Percentiles rank a stretch among this genome's conserved stretches.
These are phyloP conservation scores for Zaprionus bogoriensis DNA, from an alignment of 2,888 invertebrate genomes.

Conservation along the genomic window DNA sequence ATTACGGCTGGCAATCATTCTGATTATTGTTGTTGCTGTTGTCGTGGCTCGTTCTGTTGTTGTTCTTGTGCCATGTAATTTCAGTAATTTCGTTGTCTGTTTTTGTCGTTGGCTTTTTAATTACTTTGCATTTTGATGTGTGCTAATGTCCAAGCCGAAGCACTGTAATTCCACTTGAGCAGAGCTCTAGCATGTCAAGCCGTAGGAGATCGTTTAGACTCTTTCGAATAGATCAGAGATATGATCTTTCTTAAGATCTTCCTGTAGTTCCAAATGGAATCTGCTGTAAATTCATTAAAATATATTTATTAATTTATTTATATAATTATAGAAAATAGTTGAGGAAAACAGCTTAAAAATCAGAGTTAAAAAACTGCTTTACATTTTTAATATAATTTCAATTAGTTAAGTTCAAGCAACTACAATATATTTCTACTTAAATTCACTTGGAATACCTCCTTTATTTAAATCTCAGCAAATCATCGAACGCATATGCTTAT, in stretches of 20 bases:
- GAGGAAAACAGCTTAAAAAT: too few relatives aligned
- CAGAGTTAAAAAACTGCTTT: too few relatives aligned
- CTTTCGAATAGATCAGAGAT: neutral
- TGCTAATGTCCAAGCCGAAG: slow-evolving; percentile 40
- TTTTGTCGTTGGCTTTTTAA: slow-evolving; percentile 45
- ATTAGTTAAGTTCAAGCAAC: too few relatives aligned
- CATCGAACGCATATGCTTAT: too few relatives aligned
- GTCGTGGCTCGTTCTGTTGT: slow-evolving; percentile 9
- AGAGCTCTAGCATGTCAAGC: neutral
- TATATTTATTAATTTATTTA: too few relatives aligned
- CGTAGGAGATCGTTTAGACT: neutral
- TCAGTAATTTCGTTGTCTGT: slow-evolving; percentile 47
- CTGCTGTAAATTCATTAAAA: too few relatives aligned
- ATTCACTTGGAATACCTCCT: too few relatives aligned
- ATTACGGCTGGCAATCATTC: slow-evolving; percentile 59
- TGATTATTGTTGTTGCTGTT: slow-evolving; percentile 28
- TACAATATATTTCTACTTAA: too few relatives aligned
- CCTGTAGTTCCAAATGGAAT: too few relatives aligned
- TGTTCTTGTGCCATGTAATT: slow-evolving; percentile 46
- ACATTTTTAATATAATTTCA: too few relatives aligned
- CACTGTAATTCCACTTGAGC: slow-evolving; percentile 16
- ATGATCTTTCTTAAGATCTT: neutral
- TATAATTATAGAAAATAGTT: too few relatives aligned
- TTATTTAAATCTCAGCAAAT: too few relatives aligned
- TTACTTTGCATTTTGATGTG: slow-evolving; percentile 53